Base-by-base conservation (phyloP, 2,797 vertebrate genomes). In the Anolis apletophallus region DNA sequence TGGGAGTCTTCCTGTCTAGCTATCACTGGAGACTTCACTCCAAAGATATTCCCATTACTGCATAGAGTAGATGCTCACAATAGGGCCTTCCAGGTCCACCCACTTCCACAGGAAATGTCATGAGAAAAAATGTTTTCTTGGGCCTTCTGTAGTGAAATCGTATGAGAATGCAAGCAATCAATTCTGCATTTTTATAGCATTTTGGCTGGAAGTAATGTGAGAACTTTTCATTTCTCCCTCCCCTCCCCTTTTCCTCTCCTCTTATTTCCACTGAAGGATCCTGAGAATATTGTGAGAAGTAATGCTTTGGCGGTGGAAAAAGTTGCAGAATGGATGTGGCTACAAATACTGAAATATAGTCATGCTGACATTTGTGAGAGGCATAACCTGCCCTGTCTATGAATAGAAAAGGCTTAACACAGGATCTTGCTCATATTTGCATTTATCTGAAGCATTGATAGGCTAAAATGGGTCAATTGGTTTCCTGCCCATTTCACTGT, bases 71-170 rank as follows among this genome's bases (percentile, higher is more conserved):
- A 81, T 36, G n/a, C 40, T 40, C 86, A 87, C 16, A 64, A 36
- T 12, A 86, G 82, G 80, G 73, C 57, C 83, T 80, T 90, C 46
- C 90, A 82, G 83, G 90, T 92, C 95, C 93, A 92, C 94, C 93
- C 91, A 90, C 82, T 94, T 94, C 76, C 84, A 94, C 88, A 93
- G 88, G 92, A 95, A 95, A 95, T 95, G 95, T 95, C 95, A 91
- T 95, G 95, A 95, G 95, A 95, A 95, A 95, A 87, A 95, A 92
- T 86, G 87, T 93, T 93, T 91, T 92, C 93, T 84, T 92, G 92
- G 88, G 84, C 92, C 91, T 94, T 93, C 93, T 78, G 88, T 91
- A 87, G 80, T 92, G 94, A 90, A 77, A 91, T 92, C 57, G 90
- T 94, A 85, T 93, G 95, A 91, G 93, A 95, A 93, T 90, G 77